Evolutionary conservation across 2,888 invertebrate species (phyloP).

Genomic region (Athripsodes cinereus): DNA sequence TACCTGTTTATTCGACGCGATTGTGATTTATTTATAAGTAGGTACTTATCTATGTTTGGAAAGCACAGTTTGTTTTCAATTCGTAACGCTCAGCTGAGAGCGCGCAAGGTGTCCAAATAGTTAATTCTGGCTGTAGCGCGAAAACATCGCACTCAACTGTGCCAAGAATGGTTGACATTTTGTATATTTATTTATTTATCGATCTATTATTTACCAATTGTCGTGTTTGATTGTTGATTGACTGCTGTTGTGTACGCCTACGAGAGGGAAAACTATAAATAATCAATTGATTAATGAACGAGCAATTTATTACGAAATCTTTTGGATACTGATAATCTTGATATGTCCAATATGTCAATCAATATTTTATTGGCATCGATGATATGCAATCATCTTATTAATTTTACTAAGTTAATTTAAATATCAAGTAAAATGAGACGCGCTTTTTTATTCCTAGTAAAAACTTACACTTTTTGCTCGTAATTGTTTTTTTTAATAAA

Average conservation of each 20-base stretch:
- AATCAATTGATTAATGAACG: background rate
- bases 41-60: too few species aligned
- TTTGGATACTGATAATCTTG: background rate
- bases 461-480: too few species aligned
- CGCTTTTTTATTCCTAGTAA: too few species aligned
- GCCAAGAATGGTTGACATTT: slow-evolving; percentile 27
- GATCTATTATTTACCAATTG: background rate
- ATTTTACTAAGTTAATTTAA: too few species aligned
- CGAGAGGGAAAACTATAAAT: too few species aligned
- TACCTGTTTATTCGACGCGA: too few species aligned
- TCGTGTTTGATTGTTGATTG: background rate
- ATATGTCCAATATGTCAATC: slow-evolving; percentile 1
- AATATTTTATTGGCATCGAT: background rate
- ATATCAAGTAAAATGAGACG: too few species aligned
- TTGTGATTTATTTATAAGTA: too few species aligned
- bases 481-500: too few species aligned
- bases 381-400: too few species aligned
- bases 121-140: slow-evolving; percentile 8
- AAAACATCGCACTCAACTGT: slow-evolving; percentile 17
- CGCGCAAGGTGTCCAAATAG: slow-evolving; percentile 1
- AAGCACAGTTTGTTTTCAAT: too few species aligned
- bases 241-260: background rate
- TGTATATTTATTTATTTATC: background rate
- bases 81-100: background rate
- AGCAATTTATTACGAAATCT: background rate